A percentile compares a stretch with the other conserved stretches of the same genome.
Evolutionary conservation across 2,113 vertebrate species (phyloP).

Genomic region (Rissa tridactyla): DNA sequence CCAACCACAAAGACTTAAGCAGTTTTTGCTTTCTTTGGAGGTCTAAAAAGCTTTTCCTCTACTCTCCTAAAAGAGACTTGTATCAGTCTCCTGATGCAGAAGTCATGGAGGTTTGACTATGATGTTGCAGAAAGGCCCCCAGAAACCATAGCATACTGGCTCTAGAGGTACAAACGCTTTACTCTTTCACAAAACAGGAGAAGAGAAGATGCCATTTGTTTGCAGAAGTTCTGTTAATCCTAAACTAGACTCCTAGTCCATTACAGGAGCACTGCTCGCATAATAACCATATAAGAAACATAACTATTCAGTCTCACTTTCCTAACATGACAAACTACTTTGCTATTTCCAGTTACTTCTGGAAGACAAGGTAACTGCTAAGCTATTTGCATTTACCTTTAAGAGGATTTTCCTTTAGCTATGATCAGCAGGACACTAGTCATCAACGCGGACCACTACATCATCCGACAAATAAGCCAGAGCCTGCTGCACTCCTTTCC

Average conservation of each 20-base stretch:
- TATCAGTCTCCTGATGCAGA: background rate
- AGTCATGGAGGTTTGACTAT: background rate
- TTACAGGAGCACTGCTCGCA: background rate
- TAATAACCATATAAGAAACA: background rate
- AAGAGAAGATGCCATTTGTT: background rate
- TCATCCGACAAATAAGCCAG: background rate
- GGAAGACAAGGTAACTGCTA: background rate
- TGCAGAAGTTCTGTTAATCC: background rate
- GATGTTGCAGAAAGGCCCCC: background rate
- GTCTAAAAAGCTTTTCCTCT: background rate
- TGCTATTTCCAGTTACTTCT: background rate
- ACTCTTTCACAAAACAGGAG: background rate
- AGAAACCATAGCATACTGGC: background rate
- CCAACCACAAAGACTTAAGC: background rate
- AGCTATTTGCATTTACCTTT: background rate
- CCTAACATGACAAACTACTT: background rate
- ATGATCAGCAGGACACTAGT: background rate
- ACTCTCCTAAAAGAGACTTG: background rate
- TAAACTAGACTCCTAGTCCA: background rate
- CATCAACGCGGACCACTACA: background rate
- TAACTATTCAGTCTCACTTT: background rate
- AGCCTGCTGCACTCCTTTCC: background rate
- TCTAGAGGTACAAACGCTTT: background rate
- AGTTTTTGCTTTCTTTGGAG: background rate
- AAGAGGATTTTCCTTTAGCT: background rate